phyloP scores from a whole-genome alignment of 1,140 invertebrate species.

The Saccostrea cuccullata region DNA sequence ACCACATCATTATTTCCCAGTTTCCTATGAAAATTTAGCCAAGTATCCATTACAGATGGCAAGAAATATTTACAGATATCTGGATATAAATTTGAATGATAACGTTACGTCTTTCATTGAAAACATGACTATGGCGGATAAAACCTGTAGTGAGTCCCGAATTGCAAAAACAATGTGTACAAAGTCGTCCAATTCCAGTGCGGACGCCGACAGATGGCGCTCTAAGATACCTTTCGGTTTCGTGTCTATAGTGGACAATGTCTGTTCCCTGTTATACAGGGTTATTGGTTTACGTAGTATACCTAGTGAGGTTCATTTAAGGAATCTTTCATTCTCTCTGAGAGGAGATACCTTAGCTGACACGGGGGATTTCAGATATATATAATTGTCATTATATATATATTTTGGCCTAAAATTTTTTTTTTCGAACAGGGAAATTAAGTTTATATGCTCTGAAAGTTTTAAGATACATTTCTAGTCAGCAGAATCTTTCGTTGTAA shows the following conservation, averaged over 20 bases:
- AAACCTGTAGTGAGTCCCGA: not conserved
- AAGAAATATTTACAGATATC: conserved; percentile 52
- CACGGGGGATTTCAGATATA: conserved; percentile 30
- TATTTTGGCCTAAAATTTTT: too few species aligned
- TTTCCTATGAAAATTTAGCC: conserved; percentile 57
- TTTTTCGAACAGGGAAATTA: too few species aligned
- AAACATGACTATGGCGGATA: conserved; percentile 50
- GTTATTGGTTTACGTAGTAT: conserved; percentile 29
- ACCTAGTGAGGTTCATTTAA: conserved; percentile 38
- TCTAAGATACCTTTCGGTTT: not conserved
- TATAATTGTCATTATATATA: not conserved
- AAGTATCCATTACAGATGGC: conserved; percentile 50
- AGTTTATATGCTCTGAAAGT: too few species aligned
- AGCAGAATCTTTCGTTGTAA: too few species aligned
- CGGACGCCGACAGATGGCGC: conserved; percentile 42
- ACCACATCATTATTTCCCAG: conserved; percentile 37
- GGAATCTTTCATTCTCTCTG: conserved; percentile 16
- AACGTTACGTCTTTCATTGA: conserved; percentile 39
- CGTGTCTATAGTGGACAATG: conserved; percentile 26
- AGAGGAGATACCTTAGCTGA: not conserved
- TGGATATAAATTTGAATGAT: conserved; percentile 35
- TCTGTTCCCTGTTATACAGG: conserved; percentile 42
- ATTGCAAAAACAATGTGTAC: conserved; percentile 38
- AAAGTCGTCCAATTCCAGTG: conserved; percentile 46
- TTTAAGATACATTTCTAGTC: too few species aligned